Evolutionary conservation across 2,888 invertebrate genomes (phyloP).

Genomic region (Eupsilia transversa): DNA sequence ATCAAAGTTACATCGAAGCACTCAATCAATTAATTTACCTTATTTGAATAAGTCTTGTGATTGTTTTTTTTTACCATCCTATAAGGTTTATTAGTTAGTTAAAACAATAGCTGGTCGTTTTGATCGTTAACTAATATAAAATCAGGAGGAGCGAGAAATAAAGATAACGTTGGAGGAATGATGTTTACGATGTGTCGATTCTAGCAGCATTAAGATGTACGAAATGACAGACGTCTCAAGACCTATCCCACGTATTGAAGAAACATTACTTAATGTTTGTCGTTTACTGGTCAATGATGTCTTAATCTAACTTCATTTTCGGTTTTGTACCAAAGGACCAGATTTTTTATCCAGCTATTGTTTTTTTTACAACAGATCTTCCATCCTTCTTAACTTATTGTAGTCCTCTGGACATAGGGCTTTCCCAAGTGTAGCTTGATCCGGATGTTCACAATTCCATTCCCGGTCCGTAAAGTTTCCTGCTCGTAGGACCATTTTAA

Average conservation of each 20-base stretch:
- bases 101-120: no score
- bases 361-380: neutral
- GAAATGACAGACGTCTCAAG: neutral
- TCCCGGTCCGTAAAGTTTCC: neutral
- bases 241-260: neutral
- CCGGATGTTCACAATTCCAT: neutral
- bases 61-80: no score
- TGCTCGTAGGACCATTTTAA: neutral
- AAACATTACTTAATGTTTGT: neutral
- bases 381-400: no score
- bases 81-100: no score
- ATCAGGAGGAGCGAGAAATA: neutral
- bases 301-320: neutral
- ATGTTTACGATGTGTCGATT: constrained; percentile 21
- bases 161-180: constrained; percentile 8
- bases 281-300: neutral
- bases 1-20: no score
- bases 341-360: neutral
- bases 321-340: neutral
- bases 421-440: no score
- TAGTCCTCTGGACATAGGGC: no score
- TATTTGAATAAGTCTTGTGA: no score
- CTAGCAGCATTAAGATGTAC: neutral
- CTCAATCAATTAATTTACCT: no score
- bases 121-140: neutral